Conservation (phyloP, 2,888 invertebrate species). For the Eurois occulta region DNA sequence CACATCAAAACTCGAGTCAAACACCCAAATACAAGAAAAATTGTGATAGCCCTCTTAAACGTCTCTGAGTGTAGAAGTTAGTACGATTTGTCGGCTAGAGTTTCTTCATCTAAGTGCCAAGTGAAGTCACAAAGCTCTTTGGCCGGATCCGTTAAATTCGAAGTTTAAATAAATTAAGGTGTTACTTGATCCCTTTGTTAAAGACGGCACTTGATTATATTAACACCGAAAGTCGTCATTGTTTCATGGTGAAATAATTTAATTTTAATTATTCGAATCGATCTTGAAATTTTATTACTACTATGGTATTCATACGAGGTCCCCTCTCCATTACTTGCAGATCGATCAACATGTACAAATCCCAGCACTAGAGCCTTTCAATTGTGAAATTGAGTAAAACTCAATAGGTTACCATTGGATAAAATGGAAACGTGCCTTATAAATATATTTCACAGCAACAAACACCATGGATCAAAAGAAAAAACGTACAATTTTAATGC, state of each 20-base stretch:
- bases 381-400: neutral
- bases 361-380: neutral
- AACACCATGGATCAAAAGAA: neutral
- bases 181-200: neutral
- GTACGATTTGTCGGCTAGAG: neutral
- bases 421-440: neutral
- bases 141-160: neutral
- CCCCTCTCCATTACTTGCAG: no score
- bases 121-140: neutral
- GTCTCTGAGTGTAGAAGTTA: no score
- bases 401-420: neutral
- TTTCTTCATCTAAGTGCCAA: neutral
- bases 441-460: neutral
- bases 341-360: conserved; percentile 2
- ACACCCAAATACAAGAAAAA: no score
- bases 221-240: neutral
- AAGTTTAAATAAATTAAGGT: neutral
- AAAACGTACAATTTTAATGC: neutral
- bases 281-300: no score
- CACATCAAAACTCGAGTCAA: no score
- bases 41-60: no score
- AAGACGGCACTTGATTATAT: neutral
- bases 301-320: no score
- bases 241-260: no score
- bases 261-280: no score